These are phyloP conservation scores for Leptosomus discolor DNA, from an alignment of 2,113 vertebrate species.

Conservation along the genomic window DNA sequence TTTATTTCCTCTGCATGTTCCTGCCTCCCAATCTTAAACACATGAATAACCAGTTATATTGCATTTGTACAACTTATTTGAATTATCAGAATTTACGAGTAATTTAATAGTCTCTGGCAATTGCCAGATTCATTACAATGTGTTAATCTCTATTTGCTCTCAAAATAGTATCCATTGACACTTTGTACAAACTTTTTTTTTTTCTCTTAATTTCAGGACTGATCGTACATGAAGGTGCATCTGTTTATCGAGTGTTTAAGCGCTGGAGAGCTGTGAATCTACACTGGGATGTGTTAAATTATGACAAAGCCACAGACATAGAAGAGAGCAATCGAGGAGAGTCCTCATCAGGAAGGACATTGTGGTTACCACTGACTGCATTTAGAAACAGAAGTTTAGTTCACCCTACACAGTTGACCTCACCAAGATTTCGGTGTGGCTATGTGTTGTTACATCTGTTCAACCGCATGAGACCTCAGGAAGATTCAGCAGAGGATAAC, in stretches of 20 bases:
- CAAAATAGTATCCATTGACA: background rate
- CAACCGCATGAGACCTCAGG: conserved; percentile 77
- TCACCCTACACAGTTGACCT: conserved; percentile 81
- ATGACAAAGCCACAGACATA: conserved; percentile 89
- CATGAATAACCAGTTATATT: background rate
- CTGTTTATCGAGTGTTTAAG: conserved; percentile 91
- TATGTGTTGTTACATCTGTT: conserved; percentile 80
- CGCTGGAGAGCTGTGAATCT: conserved; percentile 94
- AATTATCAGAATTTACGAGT: background rate
- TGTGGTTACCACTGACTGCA: conserved; percentile 86
- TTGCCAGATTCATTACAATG: background rate
- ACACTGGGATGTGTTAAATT: conserved; percentile 92
- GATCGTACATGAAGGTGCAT: conserved; percentile 92
- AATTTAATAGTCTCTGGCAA: background rate
- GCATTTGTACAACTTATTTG: background rate
- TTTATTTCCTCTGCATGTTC: background rate
- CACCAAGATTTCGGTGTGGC: conserved; percentile 83
- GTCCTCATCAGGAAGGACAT: conserved; percentile 80
- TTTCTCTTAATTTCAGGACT: conserved; percentile 73
- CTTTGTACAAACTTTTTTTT: background rate
- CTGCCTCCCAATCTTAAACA: background rate
- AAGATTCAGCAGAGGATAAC: conserved; percentile 76
- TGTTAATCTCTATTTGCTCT: background rate
- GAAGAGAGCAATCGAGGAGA: conserved; percentile 83
- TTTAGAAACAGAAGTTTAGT: conserved; percentile 80